Conservation (phyloP, 2,888 invertebrate genomes). For the Zele albiditarsus region DNA sequence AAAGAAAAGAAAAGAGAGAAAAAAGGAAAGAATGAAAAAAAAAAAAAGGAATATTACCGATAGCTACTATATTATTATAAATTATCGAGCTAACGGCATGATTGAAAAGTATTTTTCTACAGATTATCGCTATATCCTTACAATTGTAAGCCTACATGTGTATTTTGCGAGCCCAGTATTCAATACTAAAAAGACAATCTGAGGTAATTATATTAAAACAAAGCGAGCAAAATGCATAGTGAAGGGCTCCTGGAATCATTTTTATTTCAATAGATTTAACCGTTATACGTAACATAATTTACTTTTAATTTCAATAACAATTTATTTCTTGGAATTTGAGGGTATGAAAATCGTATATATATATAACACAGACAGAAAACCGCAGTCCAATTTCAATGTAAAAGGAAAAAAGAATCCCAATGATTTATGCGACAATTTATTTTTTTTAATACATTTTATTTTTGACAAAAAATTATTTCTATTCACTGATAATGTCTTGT, state of each 20-base stretch:
- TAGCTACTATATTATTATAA: conserved; percentile 35
- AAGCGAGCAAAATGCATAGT: background rate
- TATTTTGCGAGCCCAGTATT: conserved; percentile 34
- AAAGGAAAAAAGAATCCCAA: background rate
- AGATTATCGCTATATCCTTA: conserved; percentile 23
- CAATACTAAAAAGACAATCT: conserved; percentile 46
- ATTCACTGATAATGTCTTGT: background rate
- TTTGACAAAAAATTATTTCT: conserved; percentile 14
- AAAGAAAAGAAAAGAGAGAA: background rate
- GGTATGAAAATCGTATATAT: background rate
- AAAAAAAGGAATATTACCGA: conserved; percentile 40
- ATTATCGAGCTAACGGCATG: conserved; percentile 26
- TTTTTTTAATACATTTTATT: conserved; percentile 5
- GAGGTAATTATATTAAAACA: conserved; percentile 24
- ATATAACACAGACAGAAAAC: background rate
- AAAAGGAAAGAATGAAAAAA: background rate
- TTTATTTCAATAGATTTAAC: background rate
- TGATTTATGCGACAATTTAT: conserved; percentile 5
- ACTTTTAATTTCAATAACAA: background rate
- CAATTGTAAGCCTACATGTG: conserved; percentile 21
- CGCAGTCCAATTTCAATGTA: background rate
- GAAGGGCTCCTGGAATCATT: background rate
- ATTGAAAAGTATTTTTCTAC: conserved; percentile 43
- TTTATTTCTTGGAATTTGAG: background rate
- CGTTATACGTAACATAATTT: background rate